Base-by-base conservation (phyloP, 2,797 vertebrate genomes). In the Squalus acanthias region DNA sequence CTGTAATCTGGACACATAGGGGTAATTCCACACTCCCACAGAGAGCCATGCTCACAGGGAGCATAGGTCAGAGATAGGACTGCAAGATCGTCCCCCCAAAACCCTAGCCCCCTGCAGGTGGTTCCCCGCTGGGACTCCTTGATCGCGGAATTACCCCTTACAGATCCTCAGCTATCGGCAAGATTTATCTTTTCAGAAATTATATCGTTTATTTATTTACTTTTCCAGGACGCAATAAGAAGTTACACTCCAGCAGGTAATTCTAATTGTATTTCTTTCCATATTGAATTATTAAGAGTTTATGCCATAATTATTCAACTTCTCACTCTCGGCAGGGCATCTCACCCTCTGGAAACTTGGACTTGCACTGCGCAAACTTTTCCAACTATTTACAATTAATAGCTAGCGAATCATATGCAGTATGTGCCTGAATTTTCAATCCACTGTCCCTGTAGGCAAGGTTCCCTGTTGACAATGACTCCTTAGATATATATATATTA, bases 351-450 rank as follows among this genome's bases (percentile, higher is more conserved):
- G 89, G 89, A 33, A 92, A 92, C 89, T 63, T 63, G 33, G 57
- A 65, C 89, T 13, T 33, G 33, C 60, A 63, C 5, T n/a, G 60
- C 33, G 33, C 89, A 92, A 63, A n/a, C 60, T n/a, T 92, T 92
- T 60, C 89, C 89, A 92, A 92, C 29, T 63, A 92, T 22, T 92
- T 92, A 20, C 57, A 92, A 92, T 63, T 92, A 92, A 60, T 63
- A 65, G 89, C 89, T 57, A 92, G 33, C 15, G 65, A 92, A 65
- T 65, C 57, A 65, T 65, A 7, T 63, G 6, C 12, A 92, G 15
- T 92, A 63, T 15, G 15, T 65, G 57, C 60, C 89, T 92, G 33
- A 17, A 92, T 65, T 92, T 92, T 65, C 89, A 60, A 91, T 91
- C 13, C 26, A 29, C 88, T 15, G 5, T 60, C 88, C 57, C 57